phyloP scores from a whole-genome alignment of 2,888 invertebrate genomes.

The Cantharis rustica region DNA sequence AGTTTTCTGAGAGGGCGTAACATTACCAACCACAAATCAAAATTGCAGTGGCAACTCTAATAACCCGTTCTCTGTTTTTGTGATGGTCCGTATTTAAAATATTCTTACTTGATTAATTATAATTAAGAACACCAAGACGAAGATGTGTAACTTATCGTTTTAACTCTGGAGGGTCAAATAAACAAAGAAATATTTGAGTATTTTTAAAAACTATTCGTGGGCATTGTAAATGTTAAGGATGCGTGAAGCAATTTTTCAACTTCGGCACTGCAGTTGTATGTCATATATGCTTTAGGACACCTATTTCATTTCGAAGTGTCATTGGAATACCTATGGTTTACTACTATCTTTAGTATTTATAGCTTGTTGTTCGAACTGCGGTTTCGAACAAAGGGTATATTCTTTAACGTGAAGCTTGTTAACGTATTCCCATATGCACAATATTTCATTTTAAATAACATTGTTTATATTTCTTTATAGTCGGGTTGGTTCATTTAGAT shows the following conservation, averaged over 20 bases:
- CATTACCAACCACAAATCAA: slow-evolving; percentile 53
- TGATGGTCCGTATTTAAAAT: slow-evolving; percentile 37
- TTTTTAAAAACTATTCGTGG: background rate
- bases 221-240: background rate
- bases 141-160: background rate
- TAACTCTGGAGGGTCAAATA: background rate
- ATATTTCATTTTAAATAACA: slow-evolving; percentile 56
- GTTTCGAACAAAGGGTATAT: slow-evolving; percentile 55
- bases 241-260: slow-evolving; percentile 11
- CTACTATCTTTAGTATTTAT: slow-evolving; percentile 54
- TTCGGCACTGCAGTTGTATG: slow-evolving; percentile 44
- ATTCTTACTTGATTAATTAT: background rate
- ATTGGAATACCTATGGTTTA: slow-evolving; percentile 52
- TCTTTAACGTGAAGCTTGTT: slow-evolving; percentile 55
- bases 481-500: slow-evolving; percentile 50
- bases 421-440: slow-evolving; percentile 52
- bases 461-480: slow-evolving; percentile 55
- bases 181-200: background rate
- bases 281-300: slow-evolving; percentile 54
- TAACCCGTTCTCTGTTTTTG: slow-evolving; percentile 48
- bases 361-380: slow-evolving; percentile 54
- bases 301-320: slow-evolving; percentile 54
- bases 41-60: slow-evolving; percentile 51
- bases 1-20: slow-evolving; percentile 49
- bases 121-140: background rate